Percentiles rank a stretch among this genome's conserved stretches.
phyloP scores from a whole-genome alignment of 37 sponge, comb jelly and placozoan species.

The Cliona cf. orientalis region DNA sequence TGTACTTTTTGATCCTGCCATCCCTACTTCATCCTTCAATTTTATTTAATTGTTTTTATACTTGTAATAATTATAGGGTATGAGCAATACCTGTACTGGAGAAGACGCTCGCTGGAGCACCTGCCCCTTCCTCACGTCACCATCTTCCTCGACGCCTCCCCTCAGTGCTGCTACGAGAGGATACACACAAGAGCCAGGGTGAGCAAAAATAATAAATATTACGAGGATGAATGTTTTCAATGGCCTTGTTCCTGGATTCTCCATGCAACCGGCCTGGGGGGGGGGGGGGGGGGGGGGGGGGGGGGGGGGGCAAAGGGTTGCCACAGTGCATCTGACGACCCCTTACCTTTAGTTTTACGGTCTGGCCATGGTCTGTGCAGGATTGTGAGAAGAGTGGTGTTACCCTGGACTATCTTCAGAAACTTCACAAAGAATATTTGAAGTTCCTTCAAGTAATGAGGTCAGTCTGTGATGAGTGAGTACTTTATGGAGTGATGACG shows the following conservation, averaged over 20 bases:
- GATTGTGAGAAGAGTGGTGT: conserved; percentile 87
- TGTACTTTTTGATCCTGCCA: no score
- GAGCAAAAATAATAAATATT: conserved; percentile 26
- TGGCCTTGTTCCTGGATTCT: background rate
- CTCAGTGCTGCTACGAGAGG: conserved; percentile 73
- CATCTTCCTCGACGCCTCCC: conserved; percentile 72
- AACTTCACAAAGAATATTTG: conserved; percentile 69
- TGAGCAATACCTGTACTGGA: conserved; percentile 55
- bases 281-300: no score
- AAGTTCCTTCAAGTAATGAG: conserved; percentile 45
- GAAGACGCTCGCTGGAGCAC: conserved; percentile 37
- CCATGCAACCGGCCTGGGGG: no score
- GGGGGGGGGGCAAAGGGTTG: no score
- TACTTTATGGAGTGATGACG: no score
- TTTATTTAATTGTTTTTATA: no score
- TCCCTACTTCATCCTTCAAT: no score
- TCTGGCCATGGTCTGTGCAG: no score
- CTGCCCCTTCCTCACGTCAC: conserved; percentile 75
- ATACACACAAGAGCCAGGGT: conserved; percentile 80
- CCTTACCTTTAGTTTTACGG: no score
- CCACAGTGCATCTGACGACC: no score
- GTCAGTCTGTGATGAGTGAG: no score
- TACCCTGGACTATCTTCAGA: conserved; percentile 76
- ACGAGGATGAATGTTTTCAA: background rate
- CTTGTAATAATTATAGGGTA: no score